Evolutionary conservation across 2,113 vertebrate species (phyloP).

Genomic region (Jaculus jaculus): DNA sequence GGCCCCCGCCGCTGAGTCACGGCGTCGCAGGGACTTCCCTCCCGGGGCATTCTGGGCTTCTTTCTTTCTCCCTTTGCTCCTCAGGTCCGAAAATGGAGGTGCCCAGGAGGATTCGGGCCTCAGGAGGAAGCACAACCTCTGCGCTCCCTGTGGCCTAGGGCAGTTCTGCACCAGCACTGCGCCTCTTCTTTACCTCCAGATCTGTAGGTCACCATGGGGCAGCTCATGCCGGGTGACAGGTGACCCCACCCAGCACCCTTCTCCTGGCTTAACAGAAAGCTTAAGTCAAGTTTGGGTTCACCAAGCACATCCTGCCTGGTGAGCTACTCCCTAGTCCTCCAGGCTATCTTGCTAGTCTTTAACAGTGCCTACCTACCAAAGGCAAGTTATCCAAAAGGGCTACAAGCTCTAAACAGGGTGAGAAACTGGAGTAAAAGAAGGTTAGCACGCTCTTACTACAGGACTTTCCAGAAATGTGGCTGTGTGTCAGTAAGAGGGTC

Average conservation of each 20-base stretch:
- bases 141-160: background rate
- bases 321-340: background rate
- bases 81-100: background rate
- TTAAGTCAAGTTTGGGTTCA: background rate
- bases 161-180: background rate
- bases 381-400: background rate
- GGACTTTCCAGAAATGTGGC: background rate
- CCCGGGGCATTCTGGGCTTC: background rate
- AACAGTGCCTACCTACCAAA: background rate
- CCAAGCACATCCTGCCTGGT: background rate
- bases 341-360: background rate
- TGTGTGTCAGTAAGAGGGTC: background rate
- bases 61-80: background rate
- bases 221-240: accelerated
- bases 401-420: background rate
- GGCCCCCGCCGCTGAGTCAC: accelerated
- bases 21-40: accelerated
- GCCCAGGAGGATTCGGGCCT: accelerated
- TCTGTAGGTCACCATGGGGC: background rate
- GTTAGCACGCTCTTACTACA: background rate
- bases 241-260: background rate
- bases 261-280: background rate
- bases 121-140: background rate
- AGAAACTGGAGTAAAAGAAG: background rate
- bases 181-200: background rate